Base-by-base conservation (phyloP, 2,797 vertebrate species). In the Schizopygopsis pylzovi region DNA sequence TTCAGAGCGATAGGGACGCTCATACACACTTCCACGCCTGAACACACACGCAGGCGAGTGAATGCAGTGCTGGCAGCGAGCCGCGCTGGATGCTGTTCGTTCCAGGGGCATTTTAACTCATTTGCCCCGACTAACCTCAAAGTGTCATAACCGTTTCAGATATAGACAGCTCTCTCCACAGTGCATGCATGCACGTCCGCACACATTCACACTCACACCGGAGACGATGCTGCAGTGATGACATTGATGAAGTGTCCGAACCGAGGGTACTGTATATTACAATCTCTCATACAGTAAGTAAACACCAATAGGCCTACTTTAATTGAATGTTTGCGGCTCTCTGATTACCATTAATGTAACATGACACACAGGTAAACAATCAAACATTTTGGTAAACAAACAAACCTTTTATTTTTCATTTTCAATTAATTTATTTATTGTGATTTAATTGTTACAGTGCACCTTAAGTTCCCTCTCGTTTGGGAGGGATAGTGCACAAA, bases 101-200 rank as follows among this genome's bases (percentile, higher is more conserved):
- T 85, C 63, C 79, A 70, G 88, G 91, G 92, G 93, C 86, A 79
- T 94, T 94, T 95, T 95, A 95, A 95, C 94, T 92, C 89, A 90
- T 93, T 94, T 94, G 94, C 93, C 93, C 93, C 37, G 20, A 52
- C 86, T 49, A 92, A 95, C 95, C 94, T 95, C 91, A 91, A 94
- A 94, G 95, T 95, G 95, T 95, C 94, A 94, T 92, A 92, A 94
- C 93, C 91, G 92, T 94, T 91, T 94, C 94, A 90, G 88, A 88
- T 85, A 85, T 25, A 68, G 47, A 75, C 71, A 76, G 71, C 16
- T 67, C 63, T 67, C 28, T 67, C 67, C 45, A 9, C 80, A 76
- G 68, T 33, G 75, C 22, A 4, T 28, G 25, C 67, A 72, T 9
- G 11, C 37, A 45, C 70, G 70, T 39, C 59, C 11, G 75, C 15